Conservation (phyloP, 1,140 invertebrate species). For the Lanistes nyassanus region DNA sequence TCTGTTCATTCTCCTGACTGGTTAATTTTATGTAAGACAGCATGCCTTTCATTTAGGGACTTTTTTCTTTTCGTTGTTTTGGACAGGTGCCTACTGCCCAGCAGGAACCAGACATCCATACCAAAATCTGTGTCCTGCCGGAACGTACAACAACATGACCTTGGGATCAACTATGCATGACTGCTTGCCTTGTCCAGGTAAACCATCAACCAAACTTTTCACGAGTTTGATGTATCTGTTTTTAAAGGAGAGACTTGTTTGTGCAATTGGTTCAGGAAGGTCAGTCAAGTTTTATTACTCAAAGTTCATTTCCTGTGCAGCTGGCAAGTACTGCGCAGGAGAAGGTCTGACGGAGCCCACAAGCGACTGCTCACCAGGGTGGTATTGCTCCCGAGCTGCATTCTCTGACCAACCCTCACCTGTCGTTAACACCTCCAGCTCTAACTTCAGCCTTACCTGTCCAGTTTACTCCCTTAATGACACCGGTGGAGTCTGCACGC, state of each 20-base stretch:
- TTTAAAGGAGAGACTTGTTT: too few species aligned
- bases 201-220: too few species aligned
- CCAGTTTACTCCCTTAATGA: constrained; percentile 58
- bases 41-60: not conserved
- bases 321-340: constrained; percentile 58
- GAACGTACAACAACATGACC: constrained; percentile 63
- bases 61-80: not conserved
- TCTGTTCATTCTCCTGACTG: not conserved
- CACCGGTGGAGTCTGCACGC: constrained; percentile 58
- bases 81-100: constrained; percentile 60
- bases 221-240: too few species aligned
- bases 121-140: constrained; percentile 56
- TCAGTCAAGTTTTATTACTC: too few species aligned
- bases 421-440: constrained; percentile 42
- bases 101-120: constrained; percentile 45
- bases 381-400: constrained; percentile 61
- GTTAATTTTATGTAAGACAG: not conserved
- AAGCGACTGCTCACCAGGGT: constrained; percentile 55
- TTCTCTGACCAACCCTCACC: constrained; percentile 51
- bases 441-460: constrained; percentile 50
- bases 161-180: constrained; percentile 45
- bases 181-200: constrained; percentile 61
- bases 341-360: constrained; percentile 54
- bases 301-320: constrained; percentile 39
- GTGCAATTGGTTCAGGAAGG: too few species aligned